Percentiles rank a stretch among this genome's conserved stretches.
Evolutionary conservation across 2,113 vertebrate species (phyloP).

Genomic region (Sprattus sprattus): DNA sequence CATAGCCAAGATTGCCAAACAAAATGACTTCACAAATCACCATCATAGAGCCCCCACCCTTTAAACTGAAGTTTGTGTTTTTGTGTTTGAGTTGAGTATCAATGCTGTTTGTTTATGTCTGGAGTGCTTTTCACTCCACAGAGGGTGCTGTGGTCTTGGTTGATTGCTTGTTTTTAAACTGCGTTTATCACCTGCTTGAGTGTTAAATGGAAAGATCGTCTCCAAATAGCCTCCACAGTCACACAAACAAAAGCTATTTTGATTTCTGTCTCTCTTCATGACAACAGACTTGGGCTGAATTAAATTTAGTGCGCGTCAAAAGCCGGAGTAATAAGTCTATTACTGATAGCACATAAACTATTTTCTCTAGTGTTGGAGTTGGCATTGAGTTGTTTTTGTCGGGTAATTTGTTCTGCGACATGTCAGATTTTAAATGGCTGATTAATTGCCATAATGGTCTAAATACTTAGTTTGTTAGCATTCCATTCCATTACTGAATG

Average conservation of each 20-base stretch:
- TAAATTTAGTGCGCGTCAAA: background rate
- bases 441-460: background rate
- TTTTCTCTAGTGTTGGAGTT: background rate
- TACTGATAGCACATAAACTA: background rate
- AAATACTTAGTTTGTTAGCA: background rate
- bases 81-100: background rate
- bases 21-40: background rate
- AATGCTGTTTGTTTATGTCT: background rate
- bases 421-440: conserved; percentile 3
- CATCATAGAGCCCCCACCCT: background rate
- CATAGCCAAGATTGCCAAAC: background rate
- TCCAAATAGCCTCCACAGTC: background rate
- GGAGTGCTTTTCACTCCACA: background rate
- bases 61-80: background rate
- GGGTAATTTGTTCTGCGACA: background rate
- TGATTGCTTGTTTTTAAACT: background rate
- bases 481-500: background rate
- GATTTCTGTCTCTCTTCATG: background rate
- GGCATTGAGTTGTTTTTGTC: background rate
- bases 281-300: background rate
- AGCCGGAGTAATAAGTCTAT: background rate
- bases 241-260: background rate
- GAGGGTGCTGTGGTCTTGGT: background rate
- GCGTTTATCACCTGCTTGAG: background rate
- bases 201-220: background rate